These are phyloP conservation scores for Hylyphantes graminicola DNA, from an alignment of 1,140 invertebrate species.

Conservation along the genomic window DNA sequence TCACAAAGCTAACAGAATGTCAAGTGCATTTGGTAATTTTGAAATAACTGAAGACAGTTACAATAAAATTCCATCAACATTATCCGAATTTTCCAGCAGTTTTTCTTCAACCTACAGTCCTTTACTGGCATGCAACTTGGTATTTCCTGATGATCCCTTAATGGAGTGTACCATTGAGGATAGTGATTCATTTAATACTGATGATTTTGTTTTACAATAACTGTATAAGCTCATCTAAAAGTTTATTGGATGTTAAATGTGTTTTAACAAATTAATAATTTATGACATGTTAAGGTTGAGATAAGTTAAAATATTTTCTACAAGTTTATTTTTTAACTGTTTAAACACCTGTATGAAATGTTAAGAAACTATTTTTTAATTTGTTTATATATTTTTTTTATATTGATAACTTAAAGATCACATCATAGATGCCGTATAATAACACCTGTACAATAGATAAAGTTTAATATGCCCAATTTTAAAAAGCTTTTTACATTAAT, in stretches of 20 bases:
- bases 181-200: slow-evolving; percentile 23
- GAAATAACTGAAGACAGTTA: background rate
- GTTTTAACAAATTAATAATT: background rate
- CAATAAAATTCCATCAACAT: slow-evolving; percentile 2
- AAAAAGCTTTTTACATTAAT: too few species aligned
- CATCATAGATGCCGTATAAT: too few species aligned
- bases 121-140: slow-evolving; percentile 7
- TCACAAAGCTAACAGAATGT: background rate
- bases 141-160: slow-evolving; percentile 37
- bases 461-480: too few species aligned
- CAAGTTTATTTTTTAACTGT: too few species aligned
- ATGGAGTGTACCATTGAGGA: slow-evolving; percentile 7
- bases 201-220: slow-evolving; percentile 12
- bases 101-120: slow-evolving; percentile 23
- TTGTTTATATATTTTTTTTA: too few species aligned
- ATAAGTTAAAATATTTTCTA: background rate
- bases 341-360: too few species aligned
- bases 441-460: too few species aligned
- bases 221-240: background rate
- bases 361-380: too few species aligned
- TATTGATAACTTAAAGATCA: too few species aligned
- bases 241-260: too few species aligned
- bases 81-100: background rate
- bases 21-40: background rate
- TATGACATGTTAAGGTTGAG: background rate